Percentiles rank a stretch among this genome's conserved stretches.
Evolutionary conservation across 2,888 invertebrate species (phyloP).

Genomic region (Ichneumoninae sp.): DNA sequence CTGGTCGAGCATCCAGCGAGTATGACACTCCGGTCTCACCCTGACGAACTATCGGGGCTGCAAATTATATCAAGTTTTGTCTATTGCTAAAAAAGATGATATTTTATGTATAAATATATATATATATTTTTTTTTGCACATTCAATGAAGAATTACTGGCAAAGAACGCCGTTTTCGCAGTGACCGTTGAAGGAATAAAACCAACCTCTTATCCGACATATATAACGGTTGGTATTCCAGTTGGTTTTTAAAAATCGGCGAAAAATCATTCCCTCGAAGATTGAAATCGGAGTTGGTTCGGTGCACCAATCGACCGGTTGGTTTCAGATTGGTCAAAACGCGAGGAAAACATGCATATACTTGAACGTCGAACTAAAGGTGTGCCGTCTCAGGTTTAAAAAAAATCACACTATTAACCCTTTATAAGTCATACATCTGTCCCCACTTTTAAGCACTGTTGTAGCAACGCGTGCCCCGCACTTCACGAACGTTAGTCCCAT

Average conservation of each 20-base stretch:
- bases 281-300: too few species aligned
- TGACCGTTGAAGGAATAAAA: not conserved
- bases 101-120: not conserved
- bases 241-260: too few species aligned
- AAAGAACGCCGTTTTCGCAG: not conserved
- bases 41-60: not conserved
- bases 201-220: too few species aligned
- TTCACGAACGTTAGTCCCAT: too few species aligned
- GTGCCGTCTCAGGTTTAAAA: not conserved
- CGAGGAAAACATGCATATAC: not conserved
- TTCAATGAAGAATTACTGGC: not conserved
- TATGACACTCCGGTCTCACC: not conserved
- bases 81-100: not conserved
- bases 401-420: not conserved
- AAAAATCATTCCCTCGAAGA: too few species aligned
- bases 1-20: constrained; percentile 20
- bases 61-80: not conserved
- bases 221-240: too few species aligned
- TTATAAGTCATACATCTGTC: too few species aligned
- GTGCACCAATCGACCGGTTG: too few species aligned
- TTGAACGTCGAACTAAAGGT: not conserved
- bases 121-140: not conserved
- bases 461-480: too few species aligned
- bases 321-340: too few species aligned
- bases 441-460: too few species aligned